These are phyloP conservation scores for Martes martes DNA, from an alignment of 2,113 vertebrate genomes.

Conservation along the genomic window DNA sequence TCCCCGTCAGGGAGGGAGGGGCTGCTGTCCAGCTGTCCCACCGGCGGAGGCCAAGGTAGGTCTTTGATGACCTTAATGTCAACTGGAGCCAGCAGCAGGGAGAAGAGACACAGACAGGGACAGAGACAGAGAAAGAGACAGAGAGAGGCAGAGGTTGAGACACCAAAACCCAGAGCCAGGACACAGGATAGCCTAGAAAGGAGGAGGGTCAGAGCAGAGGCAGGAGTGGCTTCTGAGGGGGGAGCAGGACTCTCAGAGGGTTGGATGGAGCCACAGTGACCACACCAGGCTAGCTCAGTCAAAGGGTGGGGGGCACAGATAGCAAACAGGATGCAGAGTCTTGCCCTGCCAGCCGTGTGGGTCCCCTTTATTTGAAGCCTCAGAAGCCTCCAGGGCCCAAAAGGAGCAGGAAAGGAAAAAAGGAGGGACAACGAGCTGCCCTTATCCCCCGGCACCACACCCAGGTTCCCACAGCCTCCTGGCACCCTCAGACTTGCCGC, in stretches of 20 bases:
- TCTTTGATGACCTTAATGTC: conserved; percentile 99
- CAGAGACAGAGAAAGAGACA: conserved; percentile 70
- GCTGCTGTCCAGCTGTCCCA: conserved; percentile 95
- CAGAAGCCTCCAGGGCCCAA: not conserved
- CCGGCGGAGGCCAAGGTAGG: conserved; percentile 97
- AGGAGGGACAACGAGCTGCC: not conserved
- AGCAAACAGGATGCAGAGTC: not conserved
- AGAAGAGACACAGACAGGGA: conserved; percentile 46
- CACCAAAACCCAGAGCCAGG: conserved; percentile 66
- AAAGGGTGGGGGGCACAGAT: not conserved
- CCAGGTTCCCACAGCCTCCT: not conserved
- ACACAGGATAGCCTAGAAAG: conserved; percentile 65
- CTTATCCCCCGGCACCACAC: not conserved
- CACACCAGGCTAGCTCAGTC: not conserved
- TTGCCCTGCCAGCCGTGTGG: not conserved
- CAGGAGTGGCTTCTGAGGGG: not conserved
- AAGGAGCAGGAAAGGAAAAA: not conserved
- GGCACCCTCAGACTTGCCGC: not conserved
- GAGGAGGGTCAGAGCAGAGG: conserved; percentile 44
- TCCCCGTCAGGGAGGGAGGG: conserved; percentile 86
- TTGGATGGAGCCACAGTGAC: not conserved
- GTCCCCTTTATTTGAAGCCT: not conserved
- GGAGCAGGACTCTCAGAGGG: not conserved
- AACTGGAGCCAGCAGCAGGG: conserved; percentile 86
- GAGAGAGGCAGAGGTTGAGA: conserved; percentile 71